Percentiles rank a stretch among this genome's conserved stretches.
These are phyloP conservation scores for Serranochromis macrocephalus DNA, from an alignment of 2,113 vertebrate species.

Conservation along the genomic window DNA sequence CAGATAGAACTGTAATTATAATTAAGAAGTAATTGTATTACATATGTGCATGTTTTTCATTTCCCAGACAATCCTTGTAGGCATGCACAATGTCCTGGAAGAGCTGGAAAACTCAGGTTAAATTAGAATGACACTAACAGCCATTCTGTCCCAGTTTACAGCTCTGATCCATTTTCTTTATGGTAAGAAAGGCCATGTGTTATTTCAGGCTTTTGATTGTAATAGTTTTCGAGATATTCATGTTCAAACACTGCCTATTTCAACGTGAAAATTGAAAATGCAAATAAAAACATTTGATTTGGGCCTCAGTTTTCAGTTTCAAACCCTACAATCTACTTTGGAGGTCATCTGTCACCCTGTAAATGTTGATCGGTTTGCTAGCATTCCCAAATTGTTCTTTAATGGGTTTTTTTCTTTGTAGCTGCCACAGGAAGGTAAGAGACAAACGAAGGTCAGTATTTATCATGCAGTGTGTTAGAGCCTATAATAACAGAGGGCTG, in stretches of 20 bases:
- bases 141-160: not conserved
- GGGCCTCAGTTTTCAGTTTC: not conserved
- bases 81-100: not conserved
- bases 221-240: not conserved
- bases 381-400: not conserved
- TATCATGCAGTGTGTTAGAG: not conserved
- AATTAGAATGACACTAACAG: not conserved
- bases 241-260: not conserved
- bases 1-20: not conserved
- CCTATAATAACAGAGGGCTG: not conserved
- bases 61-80: not conserved
- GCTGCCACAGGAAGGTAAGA: not conserved
- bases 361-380: not conserved
- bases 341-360: not conserved
- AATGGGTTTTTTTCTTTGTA: not conserved
- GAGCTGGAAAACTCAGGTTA: not conserved
- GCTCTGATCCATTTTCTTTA: not conserved
- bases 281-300: not conserved
- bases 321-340: not conserved
- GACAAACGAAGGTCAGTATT: not conserved
- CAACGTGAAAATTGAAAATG: not conserved
- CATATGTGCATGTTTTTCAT: not conserved
- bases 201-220: not conserved
- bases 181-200: not conserved
- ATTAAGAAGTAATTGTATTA: not conserved